Evolutionary conservation across 2,113 vertebrate species (phyloP).

Genomic region (Chlorodrepanis virens): DNA sequence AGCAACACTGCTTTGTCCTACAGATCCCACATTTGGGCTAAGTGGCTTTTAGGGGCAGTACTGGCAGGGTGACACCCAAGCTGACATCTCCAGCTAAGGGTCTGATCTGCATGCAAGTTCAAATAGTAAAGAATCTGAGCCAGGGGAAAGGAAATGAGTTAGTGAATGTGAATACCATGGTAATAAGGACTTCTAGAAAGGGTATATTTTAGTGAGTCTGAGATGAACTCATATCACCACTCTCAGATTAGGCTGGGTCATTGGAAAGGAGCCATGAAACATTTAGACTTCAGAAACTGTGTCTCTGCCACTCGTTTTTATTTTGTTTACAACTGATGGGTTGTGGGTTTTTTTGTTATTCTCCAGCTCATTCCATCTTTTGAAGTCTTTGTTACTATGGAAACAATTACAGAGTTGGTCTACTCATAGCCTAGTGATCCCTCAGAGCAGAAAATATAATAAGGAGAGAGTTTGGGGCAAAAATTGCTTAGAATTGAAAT

Average conservation of each 20-base stretch:
- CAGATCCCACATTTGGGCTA: neutral
- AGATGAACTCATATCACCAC: neutral
- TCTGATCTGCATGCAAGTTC: neutral
- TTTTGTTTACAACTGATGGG: neutral
- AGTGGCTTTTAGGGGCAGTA: neutral
- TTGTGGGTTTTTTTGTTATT: neutral
- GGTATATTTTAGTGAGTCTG: neutral
- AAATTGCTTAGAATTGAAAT: neutral
- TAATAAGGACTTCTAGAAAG: neutral
- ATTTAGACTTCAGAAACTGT: neutral
- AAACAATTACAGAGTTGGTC: constrained; percentile 25
- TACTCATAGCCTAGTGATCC: neutral
- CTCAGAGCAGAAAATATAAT: neutral
- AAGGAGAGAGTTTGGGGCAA: neutral
- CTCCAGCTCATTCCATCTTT: neutral
- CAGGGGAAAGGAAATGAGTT: neutral
- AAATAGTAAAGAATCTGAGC: neutral
- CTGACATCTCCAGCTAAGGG: neutral
- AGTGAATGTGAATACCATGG: neutral
- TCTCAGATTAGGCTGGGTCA: neutral
- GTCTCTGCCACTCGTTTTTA: neutral
- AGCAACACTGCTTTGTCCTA: neutral
- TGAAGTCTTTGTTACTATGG: constrained; percentile 47
- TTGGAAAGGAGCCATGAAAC: neutral
- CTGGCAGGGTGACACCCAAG: neutral